Evolutionary conservation across 2,888 invertebrate species (phyloP).

Genomic region (Netelia melanura): DNA sequence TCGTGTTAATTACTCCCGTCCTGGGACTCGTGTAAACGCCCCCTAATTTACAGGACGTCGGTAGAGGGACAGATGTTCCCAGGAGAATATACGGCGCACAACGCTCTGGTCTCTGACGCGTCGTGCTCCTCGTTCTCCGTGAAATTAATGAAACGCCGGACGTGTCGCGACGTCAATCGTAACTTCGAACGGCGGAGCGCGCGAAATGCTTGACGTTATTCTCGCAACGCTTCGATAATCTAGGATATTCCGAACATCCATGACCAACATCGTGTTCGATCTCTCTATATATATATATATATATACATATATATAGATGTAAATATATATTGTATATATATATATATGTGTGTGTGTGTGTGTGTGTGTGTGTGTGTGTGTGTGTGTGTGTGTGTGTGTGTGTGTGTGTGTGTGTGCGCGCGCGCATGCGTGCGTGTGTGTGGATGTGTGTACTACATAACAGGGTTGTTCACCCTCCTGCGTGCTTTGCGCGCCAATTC

Average conservation of each 20-base stretch:
- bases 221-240: constrained; percentile 24
- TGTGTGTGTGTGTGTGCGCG: neutral
- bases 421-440: no score
- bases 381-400: constrained; percentile 1
- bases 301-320: neutral
- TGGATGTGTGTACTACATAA: neutral
- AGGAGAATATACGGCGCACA: constrained; percentile 15
- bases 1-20: constrained; percentile 68
- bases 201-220: constrained; percentile 51
- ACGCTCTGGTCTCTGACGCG: constrained; percentile 7
- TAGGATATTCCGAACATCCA: constrained; percentile 18
- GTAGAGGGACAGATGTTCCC: constrained; percentile 60
- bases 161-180: constrained; percentile 66
- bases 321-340: no score
- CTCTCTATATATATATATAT: neutral
- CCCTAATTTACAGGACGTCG: constrained; percentile 67
- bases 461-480: no score
- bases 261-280: neutral
- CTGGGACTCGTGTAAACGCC: constrained; percentile 65
- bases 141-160: constrained; percentile 64
- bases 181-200: constrained; percentile 37
- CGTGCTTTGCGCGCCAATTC: no score
- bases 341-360: neutral
- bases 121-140: constrained; percentile 37
- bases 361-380: neutral